Base-by-base conservation (phyloP, 2,888 invertebrate genomes). In the Caenorhabditis becei region DNA sequence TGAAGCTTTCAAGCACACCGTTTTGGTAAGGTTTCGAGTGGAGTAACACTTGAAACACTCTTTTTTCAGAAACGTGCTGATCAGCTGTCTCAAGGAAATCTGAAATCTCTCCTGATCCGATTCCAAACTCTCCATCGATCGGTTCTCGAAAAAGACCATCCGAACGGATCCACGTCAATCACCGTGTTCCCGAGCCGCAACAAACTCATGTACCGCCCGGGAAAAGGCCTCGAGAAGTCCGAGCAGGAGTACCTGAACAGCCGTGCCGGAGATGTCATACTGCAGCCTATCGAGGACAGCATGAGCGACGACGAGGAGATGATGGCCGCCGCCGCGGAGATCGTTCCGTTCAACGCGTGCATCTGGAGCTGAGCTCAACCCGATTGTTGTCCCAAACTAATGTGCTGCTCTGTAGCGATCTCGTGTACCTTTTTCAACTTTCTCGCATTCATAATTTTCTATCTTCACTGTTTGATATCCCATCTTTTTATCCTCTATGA, bases 291-390 rank as follows among this genome's bases (percentile, higher is more conserved):
- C 35, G 71, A 82, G 24, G 82, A 82, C 47, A 77, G 78, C 47
- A 69, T 82, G n/a, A 82, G 82, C 41, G 82, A 82, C 26, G 82
- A 82, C 62, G 82, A 82, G 28, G 41, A 35, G 10, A n/a, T 81
- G 14, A 35, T 75, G 69, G 26, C 20, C 0, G 23, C 26, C 10
- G 11, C 24, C 11, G 14, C 24, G 4, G 35, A 44, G 3, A 47
- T n/a, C 5, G 18, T 77, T 20, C 23, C 23, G 2, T 81, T 44
- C 51, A 82, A 82, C 41, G 20, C 65, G 2, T 47, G 41, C 53
- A 77, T 82, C 37, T 82, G 82, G 82, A 77, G 63, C 20, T 82
- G 35, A 65, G 2, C 41, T 16, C 28, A 14, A n/a, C n/a, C n/a
- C 8, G 20, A 18, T 44, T 18, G 14, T 16, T 8, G 7, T 32